These are phyloP conservation scores for Percina caprodes DNA, from an alignment of 2,113 vertebrate species.

Conservation along the genomic window DNA sequence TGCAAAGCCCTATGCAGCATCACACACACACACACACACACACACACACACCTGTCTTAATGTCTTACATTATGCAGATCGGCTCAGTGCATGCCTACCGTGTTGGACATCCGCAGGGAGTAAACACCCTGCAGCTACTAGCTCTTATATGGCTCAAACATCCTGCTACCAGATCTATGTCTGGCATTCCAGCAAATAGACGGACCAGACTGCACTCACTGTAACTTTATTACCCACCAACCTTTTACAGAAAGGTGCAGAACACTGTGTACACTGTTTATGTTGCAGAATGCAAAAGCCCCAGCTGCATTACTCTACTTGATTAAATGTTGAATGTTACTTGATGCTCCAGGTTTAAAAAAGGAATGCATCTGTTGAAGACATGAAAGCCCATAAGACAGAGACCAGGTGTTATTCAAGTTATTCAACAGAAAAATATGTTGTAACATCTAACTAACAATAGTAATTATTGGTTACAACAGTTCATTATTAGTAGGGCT, in stretches of 20 bases:
- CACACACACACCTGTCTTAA: not conserved
- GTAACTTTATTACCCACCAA: not conserved
- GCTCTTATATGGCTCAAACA: constrained; percentile 49
- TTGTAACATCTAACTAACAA: no score
- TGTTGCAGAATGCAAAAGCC: not conserved
- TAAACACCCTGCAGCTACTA: constrained; percentile 1
- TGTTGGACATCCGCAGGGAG: constrained; percentile 1
- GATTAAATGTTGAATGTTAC: no score
- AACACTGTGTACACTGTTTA: not conserved
- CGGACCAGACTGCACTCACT: not conserved
- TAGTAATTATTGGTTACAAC: no score
- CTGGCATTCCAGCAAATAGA: constrained; percentile 29
- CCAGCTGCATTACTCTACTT: not conserved
- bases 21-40: constrained; percentile 3
- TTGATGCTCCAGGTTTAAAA: not conserved
- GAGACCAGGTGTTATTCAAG: no score
- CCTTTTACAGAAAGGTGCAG: not conserved
- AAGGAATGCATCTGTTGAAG: not conserved
- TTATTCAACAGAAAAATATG: no score
- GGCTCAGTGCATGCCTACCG: constrained; percentile 22
- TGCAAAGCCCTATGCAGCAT: not conserved
- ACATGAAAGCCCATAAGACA: not conserved
- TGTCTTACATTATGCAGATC: constrained; percentile 23
- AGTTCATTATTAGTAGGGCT: no score
- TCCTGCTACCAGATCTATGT: constrained; percentile 28